These are phyloP conservation scores for Varanus salvator DNA, from an alignment of 2,113 vertebrate species.

Conservation along the genomic window DNA sequence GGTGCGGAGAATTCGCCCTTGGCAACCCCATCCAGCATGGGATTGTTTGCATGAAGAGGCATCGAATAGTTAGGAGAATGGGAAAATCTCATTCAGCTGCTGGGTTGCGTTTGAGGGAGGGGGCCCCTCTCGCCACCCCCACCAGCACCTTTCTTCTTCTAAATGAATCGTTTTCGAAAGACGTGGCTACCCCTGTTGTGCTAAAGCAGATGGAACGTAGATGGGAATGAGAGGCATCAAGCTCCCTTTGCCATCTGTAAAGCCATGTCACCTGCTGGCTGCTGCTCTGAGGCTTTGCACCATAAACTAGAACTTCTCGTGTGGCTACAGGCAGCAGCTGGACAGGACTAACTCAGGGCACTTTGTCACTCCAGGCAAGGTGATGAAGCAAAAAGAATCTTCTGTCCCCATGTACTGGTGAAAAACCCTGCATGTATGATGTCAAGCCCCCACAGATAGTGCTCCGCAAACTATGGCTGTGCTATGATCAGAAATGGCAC, in stretches of 20 bases:
- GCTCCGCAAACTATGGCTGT: not conserved
- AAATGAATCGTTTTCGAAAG: slow-evolving; percentile 37
- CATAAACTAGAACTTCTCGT: slow-evolving; percentile 27
- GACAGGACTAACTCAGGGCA: not conserved
- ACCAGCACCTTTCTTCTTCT: not conserved
- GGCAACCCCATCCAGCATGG: not conserved
- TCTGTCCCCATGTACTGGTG: not conserved
- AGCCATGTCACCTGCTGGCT: not conserved
- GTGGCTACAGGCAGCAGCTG: not conserved
- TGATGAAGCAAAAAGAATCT: not conserved
- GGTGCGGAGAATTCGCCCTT: slow-evolving; percentile 51
- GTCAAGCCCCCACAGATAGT: not conserved
- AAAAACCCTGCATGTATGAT: not conserved
- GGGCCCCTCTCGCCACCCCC: slow-evolving; percentile 1
- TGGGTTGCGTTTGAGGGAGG: not conserved
- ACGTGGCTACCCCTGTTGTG: slow-evolving; percentile 27
- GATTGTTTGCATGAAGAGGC: slow-evolving; percentile 43
- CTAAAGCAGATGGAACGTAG: slow-evolving; percentile 44
- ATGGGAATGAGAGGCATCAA: not conserved
- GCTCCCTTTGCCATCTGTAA: not conserved
- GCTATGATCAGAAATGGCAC: not conserved
- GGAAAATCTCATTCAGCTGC: slow-evolving; percentile 29
- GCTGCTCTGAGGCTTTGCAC: not conserved
- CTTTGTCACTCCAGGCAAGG: not conserved
- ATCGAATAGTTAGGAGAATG: slow-evolving; percentile 25